A percentile compares a stretch with the other conserved stretches of the same genome.
Evolutionary conservation across 2,113 vertebrate genomes (phyloP).

Genomic region (Lagenorhynchus albirostris): DNA sequence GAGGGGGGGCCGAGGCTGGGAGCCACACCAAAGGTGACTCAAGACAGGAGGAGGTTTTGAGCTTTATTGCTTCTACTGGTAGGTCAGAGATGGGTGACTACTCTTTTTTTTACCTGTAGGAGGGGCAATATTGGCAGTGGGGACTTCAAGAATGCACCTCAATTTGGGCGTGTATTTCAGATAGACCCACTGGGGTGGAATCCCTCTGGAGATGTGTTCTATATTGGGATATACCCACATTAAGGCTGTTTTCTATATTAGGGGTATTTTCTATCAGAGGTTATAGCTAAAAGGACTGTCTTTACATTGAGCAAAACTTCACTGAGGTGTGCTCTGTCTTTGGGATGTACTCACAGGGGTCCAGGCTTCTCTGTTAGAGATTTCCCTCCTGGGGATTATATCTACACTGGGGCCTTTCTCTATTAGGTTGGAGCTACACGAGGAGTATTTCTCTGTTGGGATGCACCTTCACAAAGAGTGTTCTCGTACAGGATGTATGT

Average conservation of each 20-base stretch:
- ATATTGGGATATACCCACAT: neutral
- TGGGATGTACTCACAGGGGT: neutral
- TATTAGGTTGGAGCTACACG: neutral
- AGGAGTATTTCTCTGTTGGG: neutral
- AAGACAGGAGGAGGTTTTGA: neutral
- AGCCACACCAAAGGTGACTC: neutral
- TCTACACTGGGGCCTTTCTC: neutral
- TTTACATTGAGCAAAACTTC: neutral
- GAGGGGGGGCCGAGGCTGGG: neutral
- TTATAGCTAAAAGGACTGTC: neutral
- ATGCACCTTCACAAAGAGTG: neutral
- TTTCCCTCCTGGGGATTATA: neutral
- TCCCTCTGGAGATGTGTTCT: neutral
- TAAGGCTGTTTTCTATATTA: neutral
- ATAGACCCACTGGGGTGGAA: neutral
- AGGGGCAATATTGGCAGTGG: conserved; percentile 74
- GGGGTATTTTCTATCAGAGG: neutral
- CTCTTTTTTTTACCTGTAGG: neutral
- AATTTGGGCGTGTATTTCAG: neutral
- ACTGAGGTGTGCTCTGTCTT: neutral
- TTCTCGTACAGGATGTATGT: neutral
- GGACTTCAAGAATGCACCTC: conserved; percentile 75
- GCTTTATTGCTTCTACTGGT: neutral
- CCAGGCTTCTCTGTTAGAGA: neutral
- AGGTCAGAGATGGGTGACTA: neutral